phyloP scores from a whole-genome alignment of 2,113 vertebrate species.

The Microcebus jonahi region DNA sequence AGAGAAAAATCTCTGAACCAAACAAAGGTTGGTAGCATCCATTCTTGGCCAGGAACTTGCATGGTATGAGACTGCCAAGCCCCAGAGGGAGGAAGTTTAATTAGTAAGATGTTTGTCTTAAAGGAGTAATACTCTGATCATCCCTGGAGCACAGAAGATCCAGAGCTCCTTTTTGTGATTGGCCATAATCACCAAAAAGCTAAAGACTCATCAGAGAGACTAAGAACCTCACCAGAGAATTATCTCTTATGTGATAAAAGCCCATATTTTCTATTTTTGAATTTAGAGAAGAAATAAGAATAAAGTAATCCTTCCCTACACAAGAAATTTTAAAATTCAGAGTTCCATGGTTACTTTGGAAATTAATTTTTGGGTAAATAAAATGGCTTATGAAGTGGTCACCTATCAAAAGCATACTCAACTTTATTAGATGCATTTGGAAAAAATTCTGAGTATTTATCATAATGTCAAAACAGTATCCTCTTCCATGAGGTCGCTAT shows the following conservation, averaged over 20 bases:
- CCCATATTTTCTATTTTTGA: neutral
- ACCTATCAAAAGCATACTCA: neutral
- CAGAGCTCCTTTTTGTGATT: neutral
- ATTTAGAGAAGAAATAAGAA: neutral
- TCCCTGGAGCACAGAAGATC: neutral
- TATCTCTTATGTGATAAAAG: neutral
- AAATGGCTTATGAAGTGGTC: neutral
- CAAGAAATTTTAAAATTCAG: neutral
- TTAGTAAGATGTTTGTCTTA: neutral
- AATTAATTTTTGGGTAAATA: constrained; percentile 2
- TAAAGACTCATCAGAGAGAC: neutral
- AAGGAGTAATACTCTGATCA: neutral
- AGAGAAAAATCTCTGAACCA: neutral
- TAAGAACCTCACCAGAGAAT: neutral
- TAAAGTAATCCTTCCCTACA: neutral
- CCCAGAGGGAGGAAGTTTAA: neutral
- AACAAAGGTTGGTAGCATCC: neutral
- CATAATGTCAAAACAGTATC: neutral
- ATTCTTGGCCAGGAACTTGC: neutral
- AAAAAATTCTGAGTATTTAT: neutral
- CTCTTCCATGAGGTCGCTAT: neutral
- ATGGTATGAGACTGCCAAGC: neutral
- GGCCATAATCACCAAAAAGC: neutral
- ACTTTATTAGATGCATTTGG: neutral
- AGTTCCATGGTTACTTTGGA: neutral